Evolutionary conservation across 2,888 invertebrate genomes (phyloP).

Genomic region (Pecten maximus): DNA sequence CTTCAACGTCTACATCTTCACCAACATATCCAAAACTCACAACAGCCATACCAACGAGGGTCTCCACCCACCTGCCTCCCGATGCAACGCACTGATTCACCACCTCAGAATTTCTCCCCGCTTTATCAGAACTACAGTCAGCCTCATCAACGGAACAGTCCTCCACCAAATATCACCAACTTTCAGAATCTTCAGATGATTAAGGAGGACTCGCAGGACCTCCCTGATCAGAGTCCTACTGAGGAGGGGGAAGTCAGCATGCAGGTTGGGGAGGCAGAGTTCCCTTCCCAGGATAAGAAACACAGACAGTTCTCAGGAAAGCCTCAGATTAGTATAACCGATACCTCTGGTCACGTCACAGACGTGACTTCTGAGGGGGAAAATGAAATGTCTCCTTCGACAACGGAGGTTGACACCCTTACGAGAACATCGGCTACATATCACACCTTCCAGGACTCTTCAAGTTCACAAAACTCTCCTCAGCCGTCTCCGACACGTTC

Average conservation of each 20-base stretch:
- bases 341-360: slow-evolving; percentile 89
- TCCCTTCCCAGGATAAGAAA: slow-evolving; percentile 47
- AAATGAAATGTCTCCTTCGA: slow-evolving; percentile 47
- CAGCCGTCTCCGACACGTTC: neutral
- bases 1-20: slow-evolving; percentile 83
- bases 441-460: neutral
- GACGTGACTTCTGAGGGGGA: slow-evolving; percentile 72
- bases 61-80: slow-evolving; percentile 59
- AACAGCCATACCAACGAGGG: slow-evolving; percentile 59
- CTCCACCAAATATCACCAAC: slow-evolving; percentile 74
- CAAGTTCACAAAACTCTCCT: neutral
- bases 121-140: slow-evolving; percentile 67
- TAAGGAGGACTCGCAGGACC: slow-evolving; percentile 78
- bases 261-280: slow-evolving; percentile 54
- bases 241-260: slow-evolving; percentile 66
- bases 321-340: slow-evolving; percentile 96
- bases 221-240: slow-evolving; percentile 59
- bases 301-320: slow-evolving; percentile 80
- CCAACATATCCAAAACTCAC: slow-evolving; percentile 65
- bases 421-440: neutral
- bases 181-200: slow-evolving; percentile 82
- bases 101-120: slow-evolving; percentile 66
- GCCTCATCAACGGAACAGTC: slow-evolving; percentile 75
- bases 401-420: neutral
- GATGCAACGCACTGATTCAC: slow-evolving; percentile 68